Conservation (phyloP, 2,113 vertebrate genomes). For the Myodes glareolus region DNA sequence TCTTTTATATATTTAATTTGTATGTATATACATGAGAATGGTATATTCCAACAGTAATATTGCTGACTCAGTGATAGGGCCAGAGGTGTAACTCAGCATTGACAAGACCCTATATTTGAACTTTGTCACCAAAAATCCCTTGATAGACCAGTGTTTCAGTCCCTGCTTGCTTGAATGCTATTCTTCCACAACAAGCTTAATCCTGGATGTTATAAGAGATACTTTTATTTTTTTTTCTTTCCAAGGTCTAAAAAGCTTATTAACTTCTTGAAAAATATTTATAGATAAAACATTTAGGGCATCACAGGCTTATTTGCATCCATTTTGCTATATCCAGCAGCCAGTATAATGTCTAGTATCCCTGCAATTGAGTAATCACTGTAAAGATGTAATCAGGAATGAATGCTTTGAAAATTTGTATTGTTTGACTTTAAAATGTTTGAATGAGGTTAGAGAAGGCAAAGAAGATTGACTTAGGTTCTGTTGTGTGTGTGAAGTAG, state of each 20-base stretch:
- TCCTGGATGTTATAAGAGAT: background rate
- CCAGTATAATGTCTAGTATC: background rate
- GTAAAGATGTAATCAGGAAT: background rate
- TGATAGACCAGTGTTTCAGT: background rate
- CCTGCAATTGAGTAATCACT: background rate
- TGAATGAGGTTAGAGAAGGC: background rate
- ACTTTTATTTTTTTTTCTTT: conserved; percentile 3
- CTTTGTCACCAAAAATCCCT: background rate
- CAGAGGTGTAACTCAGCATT: background rate
- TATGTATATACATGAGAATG: background rate
- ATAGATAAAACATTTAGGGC: background rate
- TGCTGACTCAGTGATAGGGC: background rate
- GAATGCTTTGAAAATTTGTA: background rate
- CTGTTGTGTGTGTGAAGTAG: background rate
- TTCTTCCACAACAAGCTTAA: background rate
- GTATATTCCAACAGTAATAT: background rate
- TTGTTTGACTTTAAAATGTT: background rate
- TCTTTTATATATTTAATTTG: background rate
- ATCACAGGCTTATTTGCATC: background rate
- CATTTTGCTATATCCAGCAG: background rate
- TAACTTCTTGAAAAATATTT: background rate
- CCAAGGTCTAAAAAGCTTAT: background rate
- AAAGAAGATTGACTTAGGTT: background rate
- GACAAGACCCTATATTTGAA: background rate
- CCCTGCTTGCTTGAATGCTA: no score